Evolutionary conservation across 2,888 invertebrate genomes (phyloP).

Genomic region (Baccha elongata): DNA sequence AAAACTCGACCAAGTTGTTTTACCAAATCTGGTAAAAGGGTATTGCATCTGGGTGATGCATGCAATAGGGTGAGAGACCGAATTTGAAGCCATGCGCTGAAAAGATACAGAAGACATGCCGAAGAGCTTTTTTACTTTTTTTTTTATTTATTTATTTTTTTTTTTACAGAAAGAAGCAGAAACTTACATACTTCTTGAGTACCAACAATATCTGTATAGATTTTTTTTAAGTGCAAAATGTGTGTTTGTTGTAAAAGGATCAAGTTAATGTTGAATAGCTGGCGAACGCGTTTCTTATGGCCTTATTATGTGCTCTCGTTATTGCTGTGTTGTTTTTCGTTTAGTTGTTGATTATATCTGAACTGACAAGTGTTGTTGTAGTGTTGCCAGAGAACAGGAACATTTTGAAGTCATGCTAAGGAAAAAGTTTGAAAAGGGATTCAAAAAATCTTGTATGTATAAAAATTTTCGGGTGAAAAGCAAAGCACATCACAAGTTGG

Average conservation of each 20-base stretch:
- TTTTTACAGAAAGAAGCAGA: constrained; percentile 20
- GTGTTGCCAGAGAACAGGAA: constrained; percentile 41
- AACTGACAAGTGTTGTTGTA: background rate
- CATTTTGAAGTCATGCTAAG: no score
- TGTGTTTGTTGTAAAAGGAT: constrained; percentile 38
- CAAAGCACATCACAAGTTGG: no score
- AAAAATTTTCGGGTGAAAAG: no score
- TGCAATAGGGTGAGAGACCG: constrained; percentile 14
- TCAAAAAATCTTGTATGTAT: no score
- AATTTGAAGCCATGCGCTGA: constrained; percentile 19
- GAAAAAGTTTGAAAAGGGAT: no score
- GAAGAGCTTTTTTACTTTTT: constrained; percentile 5
- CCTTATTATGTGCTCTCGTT: constrained; percentile 44
- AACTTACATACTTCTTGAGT: constrained; percentile 5
- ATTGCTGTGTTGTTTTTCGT: constrained; percentile 7
- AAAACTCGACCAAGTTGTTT: constrained; percentile 42
- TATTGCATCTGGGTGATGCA: constrained; percentile 7
- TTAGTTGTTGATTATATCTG: background rate
- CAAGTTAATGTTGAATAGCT: constrained; percentile 8
- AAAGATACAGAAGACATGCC: background rate
- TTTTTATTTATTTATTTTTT: background rate
- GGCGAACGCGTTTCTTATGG: constrained; percentile 37
- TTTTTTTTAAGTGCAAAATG: background rate
- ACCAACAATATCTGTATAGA: no score
- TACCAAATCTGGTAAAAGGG: constrained; percentile 9